phyloP scores from a whole-genome alignment of 2,888 invertebrate genomes.

The Fragum whitleyi region DNA sequence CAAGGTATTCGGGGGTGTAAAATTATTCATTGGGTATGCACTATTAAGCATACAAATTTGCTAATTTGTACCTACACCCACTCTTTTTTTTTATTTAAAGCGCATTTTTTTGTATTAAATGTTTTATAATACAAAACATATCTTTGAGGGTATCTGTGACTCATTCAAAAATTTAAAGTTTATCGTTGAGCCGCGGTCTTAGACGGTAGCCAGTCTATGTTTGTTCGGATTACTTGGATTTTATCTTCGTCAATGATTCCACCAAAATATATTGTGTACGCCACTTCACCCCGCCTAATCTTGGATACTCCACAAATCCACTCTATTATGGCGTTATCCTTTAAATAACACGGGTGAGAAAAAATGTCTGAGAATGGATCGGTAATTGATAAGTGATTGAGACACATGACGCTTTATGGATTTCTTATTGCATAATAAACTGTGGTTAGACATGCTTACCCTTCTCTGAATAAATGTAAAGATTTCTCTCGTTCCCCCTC shows the following conservation, averaged over 20 bases:
- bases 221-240: conserved; percentile 34
- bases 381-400: conserved; percentile 23
- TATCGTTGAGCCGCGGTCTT: conserved; percentile 26
- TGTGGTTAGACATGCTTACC: not conserved
- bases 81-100: no score
- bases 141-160: no score
- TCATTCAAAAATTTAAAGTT: not conserved
- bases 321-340: conserved; percentile 27
- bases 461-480: no score
- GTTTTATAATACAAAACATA: no score
- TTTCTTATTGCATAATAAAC: conserved; percentile 4
- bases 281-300: conserved; percentile 27
- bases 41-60: no score
- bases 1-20: no score
- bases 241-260: conserved; percentile 9
- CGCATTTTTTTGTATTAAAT: no score
- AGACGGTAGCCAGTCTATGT: conserved; percentile 36
- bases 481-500: no score
- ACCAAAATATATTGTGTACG: conserved; percentile 21
- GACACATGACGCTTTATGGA: not conserved
- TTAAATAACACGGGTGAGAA: not conserved
- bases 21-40: no score
- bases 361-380: conserved; percentile 12
- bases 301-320: conserved; percentile 16
- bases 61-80: no score